Percentiles rank a stretch among this genome's conserved stretches.
Conservation (phyloP, 2,113 vertebrate genomes). For the Pygoscelis adeliae region DNA sequence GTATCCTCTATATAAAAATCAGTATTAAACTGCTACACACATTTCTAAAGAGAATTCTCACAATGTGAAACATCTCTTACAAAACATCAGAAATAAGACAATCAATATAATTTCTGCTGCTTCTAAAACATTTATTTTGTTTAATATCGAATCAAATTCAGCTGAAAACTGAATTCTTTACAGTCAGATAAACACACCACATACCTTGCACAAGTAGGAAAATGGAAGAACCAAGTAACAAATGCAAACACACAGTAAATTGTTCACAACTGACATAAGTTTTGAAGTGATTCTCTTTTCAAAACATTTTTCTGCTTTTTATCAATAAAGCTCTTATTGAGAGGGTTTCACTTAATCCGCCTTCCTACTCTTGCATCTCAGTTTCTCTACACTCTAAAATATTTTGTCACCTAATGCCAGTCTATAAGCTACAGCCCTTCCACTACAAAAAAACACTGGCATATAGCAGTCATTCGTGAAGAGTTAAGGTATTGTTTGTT, state of each 20-base stretch:
- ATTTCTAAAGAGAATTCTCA: neutral
- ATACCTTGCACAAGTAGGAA: neutral
- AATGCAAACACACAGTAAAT: neutral
- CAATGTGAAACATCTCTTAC: neutral
- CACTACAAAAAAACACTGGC: neutral
- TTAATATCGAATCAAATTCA: neutral
- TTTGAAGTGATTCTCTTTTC: neutral
- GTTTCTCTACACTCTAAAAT: neutral
- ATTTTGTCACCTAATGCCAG: neutral
- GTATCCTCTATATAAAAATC: neutral
- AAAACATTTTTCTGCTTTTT: neutral
- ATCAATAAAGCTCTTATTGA: neutral
- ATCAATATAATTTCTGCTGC: neutral
- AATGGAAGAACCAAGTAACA: neutral
- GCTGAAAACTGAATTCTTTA: neutral
- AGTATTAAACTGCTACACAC: rapidly evolving
- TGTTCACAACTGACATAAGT: neutral
- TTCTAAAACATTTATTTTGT: neutral
- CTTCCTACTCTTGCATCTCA: neutral
- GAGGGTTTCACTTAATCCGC: neutral
- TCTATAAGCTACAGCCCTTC: neutral
- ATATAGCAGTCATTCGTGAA: neutral
- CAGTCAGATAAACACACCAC: neutral
- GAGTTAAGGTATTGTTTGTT: neutral
- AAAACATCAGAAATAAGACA: neutral